phyloP scores from a whole-genome alignment of 2,113 vertebrate species.

The Chinchilla lanigera region DNA sequence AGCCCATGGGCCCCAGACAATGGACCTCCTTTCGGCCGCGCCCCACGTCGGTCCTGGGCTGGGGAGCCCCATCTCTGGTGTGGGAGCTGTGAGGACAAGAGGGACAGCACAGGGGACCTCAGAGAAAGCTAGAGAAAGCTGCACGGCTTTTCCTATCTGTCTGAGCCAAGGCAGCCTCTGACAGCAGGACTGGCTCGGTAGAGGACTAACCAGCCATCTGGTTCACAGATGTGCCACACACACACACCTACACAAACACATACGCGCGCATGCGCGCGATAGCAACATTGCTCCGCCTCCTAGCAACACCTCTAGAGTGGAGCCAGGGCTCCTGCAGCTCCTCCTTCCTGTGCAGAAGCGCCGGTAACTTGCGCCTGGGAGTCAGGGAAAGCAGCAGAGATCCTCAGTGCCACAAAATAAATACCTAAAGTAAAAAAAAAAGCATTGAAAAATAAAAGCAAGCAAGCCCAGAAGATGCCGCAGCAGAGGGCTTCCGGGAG shows the following conservation, averaged over 20 bases:
- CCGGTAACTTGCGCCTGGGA: not conserved
- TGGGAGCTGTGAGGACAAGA: not conserved
- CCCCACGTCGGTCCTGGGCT: not conserved
- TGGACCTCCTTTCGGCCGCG: not conserved
- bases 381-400: not conserved
- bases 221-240: slow-evolving; percentile 50
- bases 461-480: not conserved
- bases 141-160: not conserved
- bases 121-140: slow-evolving; percentile 4
- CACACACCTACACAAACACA: not conserved
- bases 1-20: not conserved
- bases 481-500: not conserved
- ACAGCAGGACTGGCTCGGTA: not conserved
- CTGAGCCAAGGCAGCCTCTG: not conserved
- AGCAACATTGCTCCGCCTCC: slow-evolving; percentile 23
- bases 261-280: not conserved
- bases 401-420: not conserved
- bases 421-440: not conserved
- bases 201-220: slow-evolving; percentile 22
- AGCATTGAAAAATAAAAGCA: not conserved
- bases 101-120: not conserved
- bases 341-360: not conserved
- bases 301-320: slow-evolving; percentile 7
- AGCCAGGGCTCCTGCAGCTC: not conserved
- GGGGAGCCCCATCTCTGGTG: not conserved